Base-by-base conservation (phyloP, 2,888 invertebrate species). In the Microctonus brassicae region DNA sequence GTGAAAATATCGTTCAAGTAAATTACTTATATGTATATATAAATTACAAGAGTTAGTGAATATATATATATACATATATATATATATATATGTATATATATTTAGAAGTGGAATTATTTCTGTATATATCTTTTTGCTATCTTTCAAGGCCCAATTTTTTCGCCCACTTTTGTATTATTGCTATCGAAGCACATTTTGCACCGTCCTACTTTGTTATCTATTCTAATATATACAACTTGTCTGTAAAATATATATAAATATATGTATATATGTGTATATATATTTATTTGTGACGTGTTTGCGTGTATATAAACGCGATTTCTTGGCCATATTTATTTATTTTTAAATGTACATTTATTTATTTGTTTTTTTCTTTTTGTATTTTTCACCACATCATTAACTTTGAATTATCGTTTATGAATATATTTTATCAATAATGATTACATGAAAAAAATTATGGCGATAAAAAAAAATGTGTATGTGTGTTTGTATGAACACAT, bases 181-280 rank as follows among this genome's bases (percentile, higher is more conserved):
- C 80, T 83, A 86, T 86, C 83, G 82, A 78, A 79, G 79, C 79
- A 81, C 75, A 69, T 84, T 87, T 86, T 87, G 86, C 81, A 80
- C 78, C 82, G 86, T 79, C 83, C 87, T 82, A 87, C 80, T 85
- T 86, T 77, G 77, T 83, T 84, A 84, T 84, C 84, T 36, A 67
- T 39, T 47, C 4, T 47, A 47, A 47, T 47, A 47, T 10, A 10
- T n/a, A 17, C 47, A 9, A 47, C 17, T 47, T 47, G 17, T 47
- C 17, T 17, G 47, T 9, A 47, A 47, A 47, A 47, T 6, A 17
- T 47, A 9, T 5, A n/a, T 1, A n/a, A 4, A n/a, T 29, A 29
- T 7, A 29, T 29, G 29, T 29, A 29, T 7, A 29, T 7, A 29
- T 7, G 7, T 5, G 7, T 7, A 29, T 7, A 29, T 29, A 29